Conservation (phyloP, 2,113 vertebrate genomes). For the Manacus vitellinus region DNA sequence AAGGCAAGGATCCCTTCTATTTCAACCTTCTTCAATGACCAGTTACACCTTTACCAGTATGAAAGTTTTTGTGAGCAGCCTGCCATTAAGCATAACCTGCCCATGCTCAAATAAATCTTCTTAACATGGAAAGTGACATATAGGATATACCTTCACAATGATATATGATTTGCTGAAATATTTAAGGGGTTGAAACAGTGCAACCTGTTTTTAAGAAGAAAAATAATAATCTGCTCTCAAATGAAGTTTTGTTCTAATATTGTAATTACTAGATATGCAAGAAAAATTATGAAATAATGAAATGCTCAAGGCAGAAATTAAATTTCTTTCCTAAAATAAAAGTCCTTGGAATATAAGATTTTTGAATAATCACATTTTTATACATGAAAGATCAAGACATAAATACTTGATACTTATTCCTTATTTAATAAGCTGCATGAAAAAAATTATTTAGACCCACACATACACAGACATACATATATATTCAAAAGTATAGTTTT, state of each 20-base stretch:
- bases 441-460: neutral
- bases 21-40: neutral
- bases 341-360: neutral
- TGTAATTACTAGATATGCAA: neutral
- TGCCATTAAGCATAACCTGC: neutral
- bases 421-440: neutral
- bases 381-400: neutral
- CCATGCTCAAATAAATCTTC: neutral
- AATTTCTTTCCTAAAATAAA: neutral
- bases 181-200: neutral
- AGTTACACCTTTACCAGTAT: neutral
- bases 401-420: neutral
- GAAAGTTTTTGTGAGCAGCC: neutral
- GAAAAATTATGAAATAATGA: neutral
- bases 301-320: neutral
- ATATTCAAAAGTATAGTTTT: neutral
- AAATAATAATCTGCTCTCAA: neutral
- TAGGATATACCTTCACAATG: neutral
- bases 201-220: neutral
- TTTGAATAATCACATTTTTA: neutral
- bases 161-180: neutral
- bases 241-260: neutral
- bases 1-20: neutral
- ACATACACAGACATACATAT: neutral
- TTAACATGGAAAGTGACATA: neutral